Base-by-base conservation (phyloP, 2,888 invertebrate species). In the Leptogaster cylindrica region DNA sequence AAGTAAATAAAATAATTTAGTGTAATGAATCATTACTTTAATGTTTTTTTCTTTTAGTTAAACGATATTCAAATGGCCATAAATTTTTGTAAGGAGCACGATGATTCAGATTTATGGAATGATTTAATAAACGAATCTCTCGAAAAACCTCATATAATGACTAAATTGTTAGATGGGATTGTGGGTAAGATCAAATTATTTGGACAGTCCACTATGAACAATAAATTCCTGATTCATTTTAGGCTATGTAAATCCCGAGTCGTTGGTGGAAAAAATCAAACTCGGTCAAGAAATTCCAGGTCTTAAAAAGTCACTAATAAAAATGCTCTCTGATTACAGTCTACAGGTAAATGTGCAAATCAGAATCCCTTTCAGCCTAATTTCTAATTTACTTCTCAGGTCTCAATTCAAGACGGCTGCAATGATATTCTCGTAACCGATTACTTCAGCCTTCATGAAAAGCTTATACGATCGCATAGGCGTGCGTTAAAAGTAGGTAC, bases 241-340 rank as follows among this genome's bases (percentile, higher is more conserved):
- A 80, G 86, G 86, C 33, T 95, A 95, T 75, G 92, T 97, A 0
- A 94, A 95, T 79, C 97, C 97, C 0, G 89, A 92, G 69, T 87
- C 91, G 74, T 83, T 96, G 70, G 91, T 98, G 65, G 85, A 90
- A 75, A 88, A 89, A 78, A 97, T 99, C 71, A 88, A 92, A 74
- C 84, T 89, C 0, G 89, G 91, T 2, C 88, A 93, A 81, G 85
- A 91, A 78, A 95, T 99, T 74, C 93, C 93, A 6, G 94, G 94
- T 36, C 83, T 98, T 41, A 90, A 95, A 73, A 90, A 92, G 75
- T 93, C 96, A 0, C 83, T 98, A 7, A 93, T 94, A 1, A 96
- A 95, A 83, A 95, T 98, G 88, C 86, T 98, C 82, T 91, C 92
- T 74, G 98, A 98, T 79, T 97, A 95, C 79, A 93, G 93, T 76